Percentiles rank a stretch among this genome's conserved stretches.
These are phyloP conservation scores for Anastatus disparis DNA, from an alignment of 1,140 invertebrate genomes.

Conservation along the genomic window DNA sequence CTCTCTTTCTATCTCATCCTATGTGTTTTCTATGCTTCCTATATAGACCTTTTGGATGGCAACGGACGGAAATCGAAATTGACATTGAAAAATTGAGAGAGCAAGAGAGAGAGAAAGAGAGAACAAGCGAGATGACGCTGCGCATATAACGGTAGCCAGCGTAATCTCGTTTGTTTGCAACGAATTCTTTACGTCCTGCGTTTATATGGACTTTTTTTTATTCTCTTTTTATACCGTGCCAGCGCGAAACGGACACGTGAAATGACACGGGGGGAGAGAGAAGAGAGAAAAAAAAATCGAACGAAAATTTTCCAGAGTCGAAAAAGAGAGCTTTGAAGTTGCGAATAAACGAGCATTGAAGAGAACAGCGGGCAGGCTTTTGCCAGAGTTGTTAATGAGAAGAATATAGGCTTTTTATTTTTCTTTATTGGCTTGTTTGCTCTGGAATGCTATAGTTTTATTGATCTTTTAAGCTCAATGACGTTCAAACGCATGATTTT, in stretches of 20 bases:
- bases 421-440: too few species aligned
- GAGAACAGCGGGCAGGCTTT: too few species aligned
- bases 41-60: too few species aligned
- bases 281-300: too few species aligned
- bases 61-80: constrained; percentile 21
- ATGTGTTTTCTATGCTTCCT: too few species aligned
- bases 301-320: neutral
- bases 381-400: neutral
- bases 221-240: too few species aligned
- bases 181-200: neutral
- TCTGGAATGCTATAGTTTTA: constrained; percentile 1
- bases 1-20: too few species aligned
- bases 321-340: neutral
- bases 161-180: constrained; percentile 34
- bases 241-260: neutral
- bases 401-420: neutral
- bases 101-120: neutral
- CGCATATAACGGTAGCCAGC: too few species aligned
- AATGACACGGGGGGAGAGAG: constrained; percentile 10
- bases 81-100: constrained; percentile 40
- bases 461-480: neutral
- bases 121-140: too few species aligned
- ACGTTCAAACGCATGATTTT: too few species aligned
- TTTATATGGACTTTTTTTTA: too few species aligned
- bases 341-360: too few species aligned